phyloP scores from a whole-genome alignment of 23 tunicate genomes.

The Botrylloides violaceus region DNA sequence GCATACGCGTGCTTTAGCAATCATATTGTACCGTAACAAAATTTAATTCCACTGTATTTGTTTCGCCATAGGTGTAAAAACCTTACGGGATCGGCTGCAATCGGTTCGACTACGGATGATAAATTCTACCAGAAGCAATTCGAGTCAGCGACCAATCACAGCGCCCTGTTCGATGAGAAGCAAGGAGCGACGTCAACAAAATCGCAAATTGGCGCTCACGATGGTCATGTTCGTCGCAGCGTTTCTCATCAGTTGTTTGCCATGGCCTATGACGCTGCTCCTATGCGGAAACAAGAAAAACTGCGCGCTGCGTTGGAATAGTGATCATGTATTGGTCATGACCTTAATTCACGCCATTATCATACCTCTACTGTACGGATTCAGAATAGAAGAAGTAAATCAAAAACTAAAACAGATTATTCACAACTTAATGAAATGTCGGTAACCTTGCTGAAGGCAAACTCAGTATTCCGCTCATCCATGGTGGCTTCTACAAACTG shows the following conservation, averaged over 20 bases:
- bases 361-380: slow-evolving; percentile 61
- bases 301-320: slow-evolving; percentile 29
- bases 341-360: slow-evolving; percentile 58
- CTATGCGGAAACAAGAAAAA: slow-evolving; percentile 19
- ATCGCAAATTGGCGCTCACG: slow-evolving; percentile 43
- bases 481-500: too few species aligned
- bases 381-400: slow-evolving; percentile 55
- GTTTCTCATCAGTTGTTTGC: slow-evolving; percentile 57
- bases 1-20: too few species aligned
- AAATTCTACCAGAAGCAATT: neutral
- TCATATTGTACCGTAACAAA: too few species aligned
- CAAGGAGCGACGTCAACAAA: slow-evolving; percentile 9
- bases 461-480: too few species aligned
- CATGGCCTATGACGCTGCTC: slow-evolving; percentile 64
- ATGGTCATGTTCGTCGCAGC: slow-evolving; percentile 44
- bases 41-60: too few species aligned
- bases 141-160: neutral
- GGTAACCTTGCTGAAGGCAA: neutral
- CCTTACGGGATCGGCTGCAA: neutral
- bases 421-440: neutral
- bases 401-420: neutral
- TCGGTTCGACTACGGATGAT: neutral
- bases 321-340: slow-evolving; percentile 50
- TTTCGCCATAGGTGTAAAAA: neutral
- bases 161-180: neutral